Percentiles rank a stretch among this genome's conserved stretches.
phyloP scores from a whole-genome alignment of 92 coral and sea anemone genomes.

The Meandrina meandrites region DNA sequence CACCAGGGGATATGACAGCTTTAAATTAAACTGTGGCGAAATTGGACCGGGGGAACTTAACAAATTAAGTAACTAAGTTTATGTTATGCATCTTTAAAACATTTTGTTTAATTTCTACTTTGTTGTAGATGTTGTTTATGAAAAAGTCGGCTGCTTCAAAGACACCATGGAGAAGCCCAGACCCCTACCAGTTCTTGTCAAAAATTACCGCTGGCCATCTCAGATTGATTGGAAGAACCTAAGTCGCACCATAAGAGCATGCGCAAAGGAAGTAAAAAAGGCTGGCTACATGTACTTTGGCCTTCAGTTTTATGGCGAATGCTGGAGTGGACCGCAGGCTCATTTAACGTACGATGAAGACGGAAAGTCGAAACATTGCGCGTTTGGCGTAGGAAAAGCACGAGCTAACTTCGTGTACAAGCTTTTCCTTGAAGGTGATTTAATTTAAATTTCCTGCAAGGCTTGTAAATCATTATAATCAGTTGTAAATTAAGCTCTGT shows the following conservation, averaged over 20 bases:
- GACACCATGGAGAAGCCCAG: conserved; percentile 35
- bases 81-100: no score
- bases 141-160: conserved; percentile 56
- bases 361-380: conserved; percentile 50
- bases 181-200: conserved; percentile 56
- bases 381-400: conserved; percentile 46
- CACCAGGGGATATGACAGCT: no score
- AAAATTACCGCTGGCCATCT: conserved; percentile 44
- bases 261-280: conserved; percentile 61
- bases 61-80: no score
- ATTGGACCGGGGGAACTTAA: no score
- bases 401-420: conserved; percentile 58
- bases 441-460: no score
- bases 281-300: conserved; percentile 71
- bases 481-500: no score
- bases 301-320: conserved; percentile 79
- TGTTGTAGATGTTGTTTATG: conserved; percentile 14
- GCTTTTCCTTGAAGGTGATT: conserved; percentile 24
- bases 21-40: no score
- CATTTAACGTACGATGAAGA: conserved; percentile 50
- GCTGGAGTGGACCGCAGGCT: conserved; percentile 81
- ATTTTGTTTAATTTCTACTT: neutral
- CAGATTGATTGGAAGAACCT: conserved; percentile 53
- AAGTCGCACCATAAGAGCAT: conserved; percentile 59
- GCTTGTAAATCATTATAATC: no score